phyloP scores from a whole-genome alignment of 2,888 invertebrate species.

The Dynastes grantii region DNA sequence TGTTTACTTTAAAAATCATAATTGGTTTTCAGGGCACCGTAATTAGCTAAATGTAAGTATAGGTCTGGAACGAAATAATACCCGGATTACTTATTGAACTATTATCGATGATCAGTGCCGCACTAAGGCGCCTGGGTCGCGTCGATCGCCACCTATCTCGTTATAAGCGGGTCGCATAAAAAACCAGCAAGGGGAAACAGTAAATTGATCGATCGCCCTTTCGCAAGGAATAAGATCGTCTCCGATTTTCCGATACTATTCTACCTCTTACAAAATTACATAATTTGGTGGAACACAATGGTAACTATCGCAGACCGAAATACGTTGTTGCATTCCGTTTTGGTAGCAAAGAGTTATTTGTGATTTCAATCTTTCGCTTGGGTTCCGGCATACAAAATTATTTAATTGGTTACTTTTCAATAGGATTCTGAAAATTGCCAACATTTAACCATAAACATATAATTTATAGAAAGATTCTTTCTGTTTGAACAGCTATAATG shows the following conservation, averaged over 20 bases:
- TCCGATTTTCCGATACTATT: slow-evolving; percentile 4
- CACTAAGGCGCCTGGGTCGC: slow-evolving; percentile 64
- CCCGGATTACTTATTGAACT: slow-evolving; percentile 68
- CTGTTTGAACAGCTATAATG: slow-evolving; percentile 30
- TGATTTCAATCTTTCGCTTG: slow-evolving; percentile 34
- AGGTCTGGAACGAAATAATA: slow-evolving; percentile 66
- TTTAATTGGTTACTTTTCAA: slow-evolving; percentile 50
- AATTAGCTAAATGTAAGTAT: slow-evolving; percentile 70
- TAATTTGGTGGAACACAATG: slow-evolving; percentile 48
- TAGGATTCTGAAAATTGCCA: slow-evolving; percentile 36
- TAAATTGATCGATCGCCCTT: slow-evolving; percentile 36
- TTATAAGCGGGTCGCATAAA: slow-evolving; percentile 40
- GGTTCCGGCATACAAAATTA: slow-evolving; percentile 43
- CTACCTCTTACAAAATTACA: slow-evolving; percentile 41
- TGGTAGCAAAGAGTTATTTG: slow-evolving; percentile 42
- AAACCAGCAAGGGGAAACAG: slow-evolving; percentile 38
- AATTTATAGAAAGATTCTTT: slow-evolving; percentile 26
- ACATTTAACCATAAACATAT: slow-evolving; percentile 19
- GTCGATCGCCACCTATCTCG: slow-evolving; percentile 51
- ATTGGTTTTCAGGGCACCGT: slow-evolving; percentile 67
- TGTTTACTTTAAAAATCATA: slow-evolving; percentile 69
- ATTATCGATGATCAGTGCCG: slow-evolving; percentile 66
- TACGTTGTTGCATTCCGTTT: slow-evolving; percentile 30
- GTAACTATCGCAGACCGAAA: slow-evolving; percentile 12
- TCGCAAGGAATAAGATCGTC: slow-evolving; percentile 34